A percentile compares a stretch with the other conserved stretches of the same genome.
Evolutionary conservation across 2,113 vertebrate species (phyloP).

Genomic region (Saguinus midas): DNA sequence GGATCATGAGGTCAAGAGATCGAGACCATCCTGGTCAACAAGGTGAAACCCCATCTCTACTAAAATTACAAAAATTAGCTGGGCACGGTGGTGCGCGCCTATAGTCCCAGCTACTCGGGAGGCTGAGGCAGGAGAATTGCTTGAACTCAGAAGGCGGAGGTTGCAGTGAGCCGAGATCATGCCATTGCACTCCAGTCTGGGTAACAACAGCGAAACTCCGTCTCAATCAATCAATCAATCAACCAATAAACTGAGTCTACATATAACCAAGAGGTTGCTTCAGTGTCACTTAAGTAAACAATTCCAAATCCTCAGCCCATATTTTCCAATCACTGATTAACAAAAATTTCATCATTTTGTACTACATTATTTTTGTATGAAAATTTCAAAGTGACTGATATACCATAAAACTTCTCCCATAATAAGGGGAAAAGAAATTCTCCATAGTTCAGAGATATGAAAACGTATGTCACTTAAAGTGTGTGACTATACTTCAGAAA

Average conservation of each 20-base stretch:
- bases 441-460: background rate
- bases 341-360: constrained; percentile 32
- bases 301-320: constrained; percentile 29
- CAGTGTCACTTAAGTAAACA: constrained; percentile 30
- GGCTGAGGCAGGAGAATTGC: too few relatives aligned
- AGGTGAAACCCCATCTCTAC: too few relatives aligned
- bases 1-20: too few relatives aligned
- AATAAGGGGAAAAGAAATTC: constrained; percentile 18
- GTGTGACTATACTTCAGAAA: background rate
- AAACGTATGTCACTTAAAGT: background rate
- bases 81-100: too few relatives aligned
- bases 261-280: constrained; percentile 51
- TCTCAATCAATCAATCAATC: too few relatives aligned
- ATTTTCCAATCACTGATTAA: constrained; percentile 36
- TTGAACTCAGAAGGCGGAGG: too few relatives aligned
- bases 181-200: too few relatives aligned
- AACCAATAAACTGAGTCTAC: background rate
- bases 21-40: too few relatives aligned
- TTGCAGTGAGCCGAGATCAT: too few relatives aligned
- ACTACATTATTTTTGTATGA: background rate
- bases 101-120: too few relatives aligned
- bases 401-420: constrained; percentile 21
- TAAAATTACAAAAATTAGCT: too few relatives aligned
- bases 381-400: constrained; percentile 28
- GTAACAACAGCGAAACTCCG: too few relatives aligned